Conservation (phyloP, 2,888 invertebrate genomes). For the Pristionchus mayeri region DNA sequence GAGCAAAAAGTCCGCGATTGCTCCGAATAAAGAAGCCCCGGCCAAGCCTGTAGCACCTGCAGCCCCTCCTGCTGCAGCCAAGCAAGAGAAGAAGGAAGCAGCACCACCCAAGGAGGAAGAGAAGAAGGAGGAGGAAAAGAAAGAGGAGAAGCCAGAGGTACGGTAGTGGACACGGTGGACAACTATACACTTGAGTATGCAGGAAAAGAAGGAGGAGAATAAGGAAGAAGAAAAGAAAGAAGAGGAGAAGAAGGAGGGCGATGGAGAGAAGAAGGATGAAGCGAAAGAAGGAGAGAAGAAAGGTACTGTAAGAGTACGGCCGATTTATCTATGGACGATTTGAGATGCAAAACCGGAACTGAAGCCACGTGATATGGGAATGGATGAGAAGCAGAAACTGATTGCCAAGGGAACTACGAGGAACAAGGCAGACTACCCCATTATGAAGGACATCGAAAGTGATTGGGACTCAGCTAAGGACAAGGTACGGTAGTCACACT, state of each 20-base stretch:
- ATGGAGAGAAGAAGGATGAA: not conserved
- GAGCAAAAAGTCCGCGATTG: not conserved
- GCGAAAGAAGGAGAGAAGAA: not conserved
- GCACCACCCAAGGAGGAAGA: constrained; percentile 2
- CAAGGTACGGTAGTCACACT: not conserved
- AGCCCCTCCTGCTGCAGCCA: not conserved
- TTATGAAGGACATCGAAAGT: constrained; percentile 37
- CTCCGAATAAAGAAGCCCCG: not conserved
- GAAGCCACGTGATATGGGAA: constrained; percentile 37
- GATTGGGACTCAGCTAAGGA: constrained; percentile 39
- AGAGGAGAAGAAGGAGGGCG: constrained; percentile 9
- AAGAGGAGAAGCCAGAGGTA: constrained; percentile 26
- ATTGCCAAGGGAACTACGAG: constrained; percentile 9
- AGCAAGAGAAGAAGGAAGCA: not conserved
- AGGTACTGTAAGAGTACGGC: constrained; percentile 34
- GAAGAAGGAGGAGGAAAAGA: constrained; percentile 9
- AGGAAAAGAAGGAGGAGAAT: constrained; percentile 20
- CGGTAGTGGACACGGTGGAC: not conserved
- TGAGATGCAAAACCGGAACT: not conserved
- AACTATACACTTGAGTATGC: not conserved
- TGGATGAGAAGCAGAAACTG: constrained; percentile 36
- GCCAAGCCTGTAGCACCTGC: not conserved
- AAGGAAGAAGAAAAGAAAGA: constrained; percentile 37
- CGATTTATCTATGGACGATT: constrained; percentile 24
- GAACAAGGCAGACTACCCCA: constrained; percentile 32